Evolutionary conservation across 1,140 invertebrate genomes (phyloP).

Genomic region (Dreissena polymorpha): DNA sequence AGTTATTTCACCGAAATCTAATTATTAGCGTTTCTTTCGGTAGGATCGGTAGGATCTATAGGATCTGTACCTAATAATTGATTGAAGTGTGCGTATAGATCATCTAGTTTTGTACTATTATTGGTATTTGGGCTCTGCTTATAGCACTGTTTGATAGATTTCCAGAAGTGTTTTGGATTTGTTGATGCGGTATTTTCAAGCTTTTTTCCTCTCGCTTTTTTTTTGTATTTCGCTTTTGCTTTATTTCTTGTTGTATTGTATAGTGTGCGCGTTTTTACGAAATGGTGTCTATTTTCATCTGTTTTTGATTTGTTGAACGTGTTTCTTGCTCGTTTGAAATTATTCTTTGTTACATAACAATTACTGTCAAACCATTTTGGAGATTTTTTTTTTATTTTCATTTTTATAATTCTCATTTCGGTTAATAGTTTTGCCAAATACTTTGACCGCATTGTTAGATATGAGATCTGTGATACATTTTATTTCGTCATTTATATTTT

Average conservation of each 20-base stretch:
- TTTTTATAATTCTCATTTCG: too few species aligned
- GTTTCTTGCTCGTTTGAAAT: background rate
- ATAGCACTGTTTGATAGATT: background rate
- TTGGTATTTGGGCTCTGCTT: background rate
- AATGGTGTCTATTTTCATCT: background rate
- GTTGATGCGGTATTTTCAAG: background rate
- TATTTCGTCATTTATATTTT: background rate
- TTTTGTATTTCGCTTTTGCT: constrained; percentile 1
- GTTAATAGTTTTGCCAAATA: too few species aligned
- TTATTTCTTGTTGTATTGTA: background rate
- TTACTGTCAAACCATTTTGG: background rate
- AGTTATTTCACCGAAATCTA: too few species aligned
- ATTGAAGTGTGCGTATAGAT: too few species aligned
- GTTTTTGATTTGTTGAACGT: background rate
- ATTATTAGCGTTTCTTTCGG: too few species aligned
- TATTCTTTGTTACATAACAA: background rate
- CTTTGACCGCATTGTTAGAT: too few species aligned
- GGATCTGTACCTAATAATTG: too few species aligned
- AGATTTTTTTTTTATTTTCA: too few species aligned
- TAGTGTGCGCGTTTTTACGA: constrained; percentile 8
- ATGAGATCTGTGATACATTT: too few species aligned
- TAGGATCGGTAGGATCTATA: too few species aligned
- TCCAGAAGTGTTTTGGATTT: background rate
- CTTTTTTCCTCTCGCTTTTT: background rate
- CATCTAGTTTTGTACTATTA: background rate